Evolutionary conservation across 2,888 invertebrate species (phyloP), one percentile per base, ranked within the genome.

Genomic region (Lasioglossum calceatum): DNA sequence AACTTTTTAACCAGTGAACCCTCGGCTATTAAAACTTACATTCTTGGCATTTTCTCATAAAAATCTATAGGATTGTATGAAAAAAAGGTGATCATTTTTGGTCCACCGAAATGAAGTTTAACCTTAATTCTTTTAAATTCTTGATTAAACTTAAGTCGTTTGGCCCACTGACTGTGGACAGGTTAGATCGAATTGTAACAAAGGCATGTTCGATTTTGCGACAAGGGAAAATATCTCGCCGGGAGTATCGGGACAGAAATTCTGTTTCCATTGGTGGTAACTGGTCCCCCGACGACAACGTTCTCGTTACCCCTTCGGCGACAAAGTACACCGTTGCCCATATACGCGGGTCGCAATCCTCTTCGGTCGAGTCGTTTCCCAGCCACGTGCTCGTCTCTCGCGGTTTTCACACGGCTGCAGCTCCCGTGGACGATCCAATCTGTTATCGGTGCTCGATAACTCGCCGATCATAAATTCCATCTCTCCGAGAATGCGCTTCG

Each of bases 391-490:
- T 78, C 39, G 50, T 44, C 47, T 16, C 71, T 42, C 44, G 72
- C 36, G 70, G 87, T 84, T 77, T 90, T 90, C 88, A 79, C 89
- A 81, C 87, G 85, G 64, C 47, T 47, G 39, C 87, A 82, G 64
- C 64, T 47, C 54, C 44, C 64, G 44, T 8, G 27, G 74, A 72
- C 39, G 47, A 76, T 79, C 58, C 86, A 79, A 85, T 87, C 79
- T 50, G 54, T 72, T 77, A 54, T 73, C 86, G 82, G 84, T 81
- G 85, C 77, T 83, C 87, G 92, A 90, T 92, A 90, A 86, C 84
- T 87, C 83, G 81, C 70, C 80, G 87, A 91, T 89, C 91, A 89
- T 92, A 92, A 92, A 92, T 64, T 92, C 91, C 84, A 83, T 79
- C 80, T 79, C 47, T 76, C 73, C 80, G 88, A 86, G n/a, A 58